Percentiles rank a stretch among this genome's conserved stretches.
These are phyloP conservation scores for Melinaea menophilus DNA, from an alignment of 2,888 invertebrate genomes.

Conservation along the genomic window DNA sequence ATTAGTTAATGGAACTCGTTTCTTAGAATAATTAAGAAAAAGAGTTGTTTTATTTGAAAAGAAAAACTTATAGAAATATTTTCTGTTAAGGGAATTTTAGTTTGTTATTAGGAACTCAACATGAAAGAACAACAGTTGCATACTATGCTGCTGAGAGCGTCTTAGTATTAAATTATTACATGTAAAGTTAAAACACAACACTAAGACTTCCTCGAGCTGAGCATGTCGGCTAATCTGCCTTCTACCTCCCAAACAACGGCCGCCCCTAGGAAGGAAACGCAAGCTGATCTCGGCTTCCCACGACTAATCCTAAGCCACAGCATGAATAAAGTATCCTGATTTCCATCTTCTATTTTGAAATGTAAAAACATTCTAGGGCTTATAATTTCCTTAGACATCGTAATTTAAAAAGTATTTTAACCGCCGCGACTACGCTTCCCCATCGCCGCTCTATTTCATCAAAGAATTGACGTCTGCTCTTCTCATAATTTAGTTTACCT, in stretches of 20 bases:
- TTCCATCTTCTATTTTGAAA: not conserved
- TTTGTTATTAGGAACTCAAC: too few relatives aligned
- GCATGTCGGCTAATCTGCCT: not conserved
- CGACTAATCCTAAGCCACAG: not conserved
- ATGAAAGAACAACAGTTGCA: too few relatives aligned
- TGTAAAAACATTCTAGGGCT: too few relatives aligned
- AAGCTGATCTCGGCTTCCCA: not conserved
- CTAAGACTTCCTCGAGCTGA: not conserved
- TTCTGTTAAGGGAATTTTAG: too few relatives aligned
- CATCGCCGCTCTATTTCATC: slow-evolving; percentile 7
- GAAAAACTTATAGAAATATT: too few relatives aligned
- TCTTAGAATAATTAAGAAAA: too few relatives aligned
- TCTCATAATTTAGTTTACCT: slow-evolving; percentile 12
- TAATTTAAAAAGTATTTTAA: too few relatives aligned
- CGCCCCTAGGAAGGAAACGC: not conserved
- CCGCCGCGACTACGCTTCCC: not conserved
- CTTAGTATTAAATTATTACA: not conserved
- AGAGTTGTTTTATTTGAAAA: too few relatives aligned
- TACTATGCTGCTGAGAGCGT: too few relatives aligned
- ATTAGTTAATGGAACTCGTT: too few relatives aligned
- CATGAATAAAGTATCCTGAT: not conserved
- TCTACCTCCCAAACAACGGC: not conserved
- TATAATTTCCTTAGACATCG: too few relatives aligned
- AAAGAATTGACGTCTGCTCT: not conserved
- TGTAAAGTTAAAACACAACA: slow-evolving; percentile 3